These are phyloP conservation scores for Peromyscus eremicus DNA, from an alignment of 2,797 vertebrate genomes.

Conservation along the genomic window DNA sequence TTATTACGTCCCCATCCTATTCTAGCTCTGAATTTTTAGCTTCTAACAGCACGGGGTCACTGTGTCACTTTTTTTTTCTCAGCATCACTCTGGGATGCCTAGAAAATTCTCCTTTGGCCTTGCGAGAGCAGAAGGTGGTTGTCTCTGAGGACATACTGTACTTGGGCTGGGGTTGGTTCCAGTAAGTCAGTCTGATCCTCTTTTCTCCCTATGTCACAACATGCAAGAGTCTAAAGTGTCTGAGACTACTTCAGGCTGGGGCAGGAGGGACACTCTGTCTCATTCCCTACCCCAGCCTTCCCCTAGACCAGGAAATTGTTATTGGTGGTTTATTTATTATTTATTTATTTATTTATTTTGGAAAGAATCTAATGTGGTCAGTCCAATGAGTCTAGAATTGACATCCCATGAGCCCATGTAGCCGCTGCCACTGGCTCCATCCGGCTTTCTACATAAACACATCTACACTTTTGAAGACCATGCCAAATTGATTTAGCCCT, in stretches of 20 bases:
- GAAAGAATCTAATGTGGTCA: background rate
- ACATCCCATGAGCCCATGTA: background rate
- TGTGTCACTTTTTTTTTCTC: background rate
- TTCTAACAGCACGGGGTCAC: background rate
- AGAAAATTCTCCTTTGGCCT: background rate
- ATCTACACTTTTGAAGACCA: background rate
- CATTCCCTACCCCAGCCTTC: background rate
- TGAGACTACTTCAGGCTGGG: background rate
- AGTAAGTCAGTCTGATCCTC: background rate
- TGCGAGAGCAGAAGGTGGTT: accelerated
- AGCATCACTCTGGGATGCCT: too few relatives aligned
- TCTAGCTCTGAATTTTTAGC: background rate
- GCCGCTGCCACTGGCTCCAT: background rate
- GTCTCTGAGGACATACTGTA: background rate
- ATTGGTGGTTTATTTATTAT: background rate
- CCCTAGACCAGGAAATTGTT: background rate
- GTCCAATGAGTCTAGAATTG: background rate
- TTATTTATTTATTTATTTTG: constrained; percentile 65
- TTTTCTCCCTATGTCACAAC: background rate
- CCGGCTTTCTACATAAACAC: background rate
- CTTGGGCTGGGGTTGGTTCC: background rate
- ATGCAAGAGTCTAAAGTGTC: background rate
- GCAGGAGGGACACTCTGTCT: background rate
- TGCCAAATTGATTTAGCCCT: background rate
- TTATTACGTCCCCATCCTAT: background rate